Evolutionary conservation across 2,113 vertebrate genomes (phyloP).

Genomic region (Bombycilla garrulus): DNA sequence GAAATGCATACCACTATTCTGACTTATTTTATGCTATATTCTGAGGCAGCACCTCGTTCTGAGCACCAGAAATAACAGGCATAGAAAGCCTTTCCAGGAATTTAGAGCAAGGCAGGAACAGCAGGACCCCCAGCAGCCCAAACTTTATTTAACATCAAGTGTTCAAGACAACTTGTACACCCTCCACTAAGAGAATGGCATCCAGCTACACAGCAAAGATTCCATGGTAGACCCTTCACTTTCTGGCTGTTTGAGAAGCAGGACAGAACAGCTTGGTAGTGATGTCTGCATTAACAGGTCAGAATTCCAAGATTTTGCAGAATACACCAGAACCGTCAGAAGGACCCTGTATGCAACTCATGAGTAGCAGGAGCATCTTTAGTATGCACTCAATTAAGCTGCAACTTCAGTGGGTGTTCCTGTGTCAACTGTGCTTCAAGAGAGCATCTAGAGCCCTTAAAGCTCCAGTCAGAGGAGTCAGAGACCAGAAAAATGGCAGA

Average conservation of each 20-base stretch:
- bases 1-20: not conserved
- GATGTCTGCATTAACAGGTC: not conserved
- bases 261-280: not conserved
- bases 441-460: not conserved
- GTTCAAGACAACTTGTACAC: not conserved
- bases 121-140: not conserved
- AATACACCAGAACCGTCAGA: not conserved
- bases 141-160: not conserved
- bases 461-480: not conserved
- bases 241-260: not conserved
- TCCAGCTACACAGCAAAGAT: not conserved
- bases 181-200: not conserved
- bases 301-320: not conserved
- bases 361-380: not conserved
- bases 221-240: not conserved
- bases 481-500: not conserved
- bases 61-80: not conserved
- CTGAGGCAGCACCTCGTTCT: not conserved
- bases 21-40: not conserved
- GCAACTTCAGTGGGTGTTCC: not conserved
- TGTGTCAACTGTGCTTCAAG: not conserved
- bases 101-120: not conserved
- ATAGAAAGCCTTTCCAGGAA: not conserved
- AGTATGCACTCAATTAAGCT: not conserved
- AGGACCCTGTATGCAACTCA: not conserved